Base-by-base conservation (phyloP, 92 coral and sea anemone genomes). In the Umimayanthus kanabou region DNA sequence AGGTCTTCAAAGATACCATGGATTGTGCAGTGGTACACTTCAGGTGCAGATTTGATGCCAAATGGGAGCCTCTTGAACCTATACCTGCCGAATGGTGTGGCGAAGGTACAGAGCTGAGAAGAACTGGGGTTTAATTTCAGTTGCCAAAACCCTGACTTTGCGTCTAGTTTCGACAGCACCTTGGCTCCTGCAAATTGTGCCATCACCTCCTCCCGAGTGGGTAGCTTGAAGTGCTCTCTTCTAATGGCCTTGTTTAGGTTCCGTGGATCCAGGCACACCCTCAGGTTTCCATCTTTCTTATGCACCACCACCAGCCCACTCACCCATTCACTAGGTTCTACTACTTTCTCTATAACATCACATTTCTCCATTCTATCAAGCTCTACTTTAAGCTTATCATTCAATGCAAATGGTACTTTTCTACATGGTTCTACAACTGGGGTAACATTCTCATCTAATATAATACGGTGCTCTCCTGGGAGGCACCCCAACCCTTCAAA, bases 61-160 rank as follows among this genome's bases (percentile, higher is more conserved):
- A 80, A 80, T 14, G 90, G 81, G 22, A 88, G 86, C 76, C 80
- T 65, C 43, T 80, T 70, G 77, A 80, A 88, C n/a, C 49, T 80
- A 55, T 80, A 88, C 84, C 90, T 80, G 40, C 87, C 90, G 71
- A 88, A 88, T 18, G 86, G 80, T 57, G 90, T 78, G 90, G 42
- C 29, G 11, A 77, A 79, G 73, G 89, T 66, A 64, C 81, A 74
- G 11, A 87, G 89, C 10, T 78, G 74, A 20, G 89, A 29, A 10
- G 67, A 39, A 0, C 26, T 39, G 49, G 69, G 73, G n/a, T 67
- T 66, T 78, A 88, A 65, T 29, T 76, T 88, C 71, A 88, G 73
- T 43, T 88, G 90, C 90, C 90, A 88, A 71, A 88, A 88, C 40
- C 86, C 86, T 57, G 76, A 79, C 45, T 64, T 69, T 14, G 90